Percentiles rank a stretch among this genome's conserved stretches.
These are phyloP conservation scores for Callitettix versicolor DNA, from an alignment of 1,140 invertebrate species.

Conservation along the genomic window DNA sequence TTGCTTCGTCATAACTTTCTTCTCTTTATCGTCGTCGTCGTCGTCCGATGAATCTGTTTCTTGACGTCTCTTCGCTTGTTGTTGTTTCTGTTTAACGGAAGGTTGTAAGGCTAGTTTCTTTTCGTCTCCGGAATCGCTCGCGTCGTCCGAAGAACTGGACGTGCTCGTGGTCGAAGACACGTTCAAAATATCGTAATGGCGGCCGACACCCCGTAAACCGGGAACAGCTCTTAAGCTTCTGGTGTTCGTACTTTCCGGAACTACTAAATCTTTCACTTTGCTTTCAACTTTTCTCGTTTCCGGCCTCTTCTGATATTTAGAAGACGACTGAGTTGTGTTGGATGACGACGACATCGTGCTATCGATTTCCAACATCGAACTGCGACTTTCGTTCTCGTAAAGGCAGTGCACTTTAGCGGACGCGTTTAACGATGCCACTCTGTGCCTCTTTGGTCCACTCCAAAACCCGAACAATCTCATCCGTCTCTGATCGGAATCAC, in stretches of 20 bases:
- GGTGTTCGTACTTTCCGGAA: slow-evolving; percentile 30
- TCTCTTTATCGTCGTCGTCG: slow-evolving; percentile 22
- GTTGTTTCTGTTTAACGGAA: slow-evolving; percentile 15
- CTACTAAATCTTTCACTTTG: slow-evolving; percentile 4
- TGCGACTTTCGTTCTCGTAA: slow-evolving; percentile 71
- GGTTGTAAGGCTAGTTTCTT: slow-evolving; percentile 15
- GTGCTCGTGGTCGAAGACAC: slow-evolving; percentile 41
- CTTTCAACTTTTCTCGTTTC: slow-evolving; percentile 11
- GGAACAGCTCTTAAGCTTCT: slow-evolving; percentile 57
- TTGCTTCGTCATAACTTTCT: slow-evolving; percentile 25
- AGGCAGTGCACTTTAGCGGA: slow-evolving; percentile 84
- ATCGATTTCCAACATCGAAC: slow-evolving; percentile 20
- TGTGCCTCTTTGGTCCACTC: slow-evolving; percentile 62
- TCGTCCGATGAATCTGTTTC: slow-evolving; percentile 19
- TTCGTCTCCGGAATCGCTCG: slow-evolving; percentile 32
- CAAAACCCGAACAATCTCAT: slow-evolving; percentile 45
- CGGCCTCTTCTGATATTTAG: not conserved
- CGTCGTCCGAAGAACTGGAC: slow-evolving; percentile 33
- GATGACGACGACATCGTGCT: slow-evolving; percentile 6
- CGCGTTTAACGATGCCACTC: slow-evolving; percentile 81
- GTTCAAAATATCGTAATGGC: slow-evolving; percentile 68
- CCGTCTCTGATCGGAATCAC: slow-evolving; percentile 32
- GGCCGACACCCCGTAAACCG: slow-evolving; percentile 60
- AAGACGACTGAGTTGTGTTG: not conserved
- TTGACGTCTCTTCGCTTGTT: slow-evolving; percentile 11